Base-by-base conservation (phyloP, 2,888 invertebrate genomes). In the Anticlea derivata region DNA sequence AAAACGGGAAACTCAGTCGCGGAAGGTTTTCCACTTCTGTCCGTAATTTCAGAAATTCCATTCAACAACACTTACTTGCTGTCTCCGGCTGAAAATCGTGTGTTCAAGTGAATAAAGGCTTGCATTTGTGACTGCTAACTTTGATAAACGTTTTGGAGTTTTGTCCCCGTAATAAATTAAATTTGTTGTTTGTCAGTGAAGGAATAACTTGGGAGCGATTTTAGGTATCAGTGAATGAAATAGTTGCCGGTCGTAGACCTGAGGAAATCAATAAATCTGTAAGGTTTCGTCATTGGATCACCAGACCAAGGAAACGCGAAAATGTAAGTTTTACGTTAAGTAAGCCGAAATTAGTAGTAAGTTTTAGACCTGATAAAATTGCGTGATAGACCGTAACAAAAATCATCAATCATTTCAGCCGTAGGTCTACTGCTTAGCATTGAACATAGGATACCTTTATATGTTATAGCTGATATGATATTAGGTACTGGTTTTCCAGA, bases 1-100 rank as follows among this genome's bases (percentile, higher is more conserved):
- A 83, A 86, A 81, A 80, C 70, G 80, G 75, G 70, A 87, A 88
- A 84, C 83, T 70, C 67, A 56, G 75, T 70, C 72, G 76, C 73
- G 80, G 78, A 83, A 86, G 83, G 85, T 83, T 88, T 75, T 83
- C 80, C 81, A 73, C 73, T 73, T 77, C 78, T 69, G 68, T 67
- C 74, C 73, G 71, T 79, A 80, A 82, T 83, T 84, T 82, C 75
- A 66, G 70, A 74, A 80, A 77, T 71, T 69, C 72, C 80, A 71
- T 79, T 80, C 78, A 74, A 73, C 66, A 69, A 59, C 65, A 70
- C 63, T 66, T 63, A 70, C 68, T 64, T 58, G 60, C 64, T 56
- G 64, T 60, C 64, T 66, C 67, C 60, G 56, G 61, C 58, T 63
- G 60, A 38, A 53, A 59, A 58, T 60, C 54, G 53, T 66, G 65